Evolutionary conservation across 2,797 vertebrate genomes (phyloP).

Genomic region (Cossypha polioptera): DNA sequence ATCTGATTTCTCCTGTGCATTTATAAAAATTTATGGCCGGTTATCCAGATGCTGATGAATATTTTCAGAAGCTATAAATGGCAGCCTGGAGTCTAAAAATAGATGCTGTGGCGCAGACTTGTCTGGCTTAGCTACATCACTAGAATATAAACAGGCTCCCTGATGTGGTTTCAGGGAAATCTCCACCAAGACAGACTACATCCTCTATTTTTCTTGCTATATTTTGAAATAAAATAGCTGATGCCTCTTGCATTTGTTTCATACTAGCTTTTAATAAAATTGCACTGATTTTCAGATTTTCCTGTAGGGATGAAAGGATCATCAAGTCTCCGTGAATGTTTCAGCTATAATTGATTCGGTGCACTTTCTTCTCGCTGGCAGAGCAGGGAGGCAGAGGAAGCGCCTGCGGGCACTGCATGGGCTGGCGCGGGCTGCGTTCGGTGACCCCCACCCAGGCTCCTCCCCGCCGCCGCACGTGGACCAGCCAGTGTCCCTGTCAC

Average conservation of each 20-base stretch:
- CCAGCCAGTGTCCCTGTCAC: background rate
- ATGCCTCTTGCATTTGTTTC: background rate
- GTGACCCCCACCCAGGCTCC: background rate
- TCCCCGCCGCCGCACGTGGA: background rate
- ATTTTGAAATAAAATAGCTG: background rate
- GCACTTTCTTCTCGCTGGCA: background rate
- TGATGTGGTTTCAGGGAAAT: slow-evolving; percentile 35
- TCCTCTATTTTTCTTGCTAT: background rate
- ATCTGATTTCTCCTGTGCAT: slow-evolving; percentile 66
- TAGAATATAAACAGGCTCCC: slow-evolving; percentile 88
- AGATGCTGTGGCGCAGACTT: slow-evolving; percentile 83
- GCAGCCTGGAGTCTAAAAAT: slow-evolving; percentile 93
- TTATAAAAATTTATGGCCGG: slow-evolving; percentile 80
- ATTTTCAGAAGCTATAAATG: slow-evolving; percentile 93
- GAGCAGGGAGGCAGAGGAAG: background rate
- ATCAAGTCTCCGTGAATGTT: background rate
- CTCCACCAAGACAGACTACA: background rate
- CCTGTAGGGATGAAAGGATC: background rate
- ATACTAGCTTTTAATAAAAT: background rate
- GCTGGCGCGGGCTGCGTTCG: background rate
- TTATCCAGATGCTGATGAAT: slow-evolving; percentile 83
- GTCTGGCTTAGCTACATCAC: slow-evolving; percentile 88
- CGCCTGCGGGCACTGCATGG: background rate
- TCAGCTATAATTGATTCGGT: background rate
- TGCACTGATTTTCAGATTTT: background rate